A percentile compares a stretch with the other conserved stretches of the same genome.
Evolutionary conservation across 2,113 vertebrate genomes (phyloP).

Genomic region (Oryzias curvinotus): DNA sequence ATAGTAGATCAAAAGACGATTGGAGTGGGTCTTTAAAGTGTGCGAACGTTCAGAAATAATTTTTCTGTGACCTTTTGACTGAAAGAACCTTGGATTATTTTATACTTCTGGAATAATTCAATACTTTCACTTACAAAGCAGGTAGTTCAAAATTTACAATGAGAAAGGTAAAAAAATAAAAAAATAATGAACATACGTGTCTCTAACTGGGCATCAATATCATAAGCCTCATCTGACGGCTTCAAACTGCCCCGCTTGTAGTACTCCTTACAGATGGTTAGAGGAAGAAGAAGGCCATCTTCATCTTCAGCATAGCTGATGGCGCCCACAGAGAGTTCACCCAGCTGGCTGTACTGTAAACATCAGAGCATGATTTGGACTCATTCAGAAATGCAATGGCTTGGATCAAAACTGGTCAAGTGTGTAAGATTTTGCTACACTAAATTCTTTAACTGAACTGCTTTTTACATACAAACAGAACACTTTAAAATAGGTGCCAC

Average conservation of each 20-base stretch:
- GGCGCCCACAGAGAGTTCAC: constrained; percentile 83
- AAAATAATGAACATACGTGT: constrained; percentile 72
- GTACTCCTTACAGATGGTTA: constrained; percentile 86
- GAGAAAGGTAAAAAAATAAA: neutral
- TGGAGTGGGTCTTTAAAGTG: too few relatives aligned
- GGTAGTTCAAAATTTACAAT: neutral
- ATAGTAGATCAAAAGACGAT: too few relatives aligned
- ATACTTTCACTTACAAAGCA: neutral
- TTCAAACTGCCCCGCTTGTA: constrained; percentile 80
- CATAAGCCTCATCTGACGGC: constrained; percentile 76
- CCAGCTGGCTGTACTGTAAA: constrained; percentile 84
- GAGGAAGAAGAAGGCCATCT: constrained; percentile 71
- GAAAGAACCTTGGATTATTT: neutral
- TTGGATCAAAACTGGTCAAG: too few relatives aligned
- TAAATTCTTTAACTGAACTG: too few relatives aligned
- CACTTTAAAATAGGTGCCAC: too few relatives aligned
- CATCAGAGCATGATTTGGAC: constrained; percentile 11
- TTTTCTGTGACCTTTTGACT: neutral
- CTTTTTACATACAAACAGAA: too few relatives aligned
- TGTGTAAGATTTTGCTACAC: too few relatives aligned
- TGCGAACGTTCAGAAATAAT: neutral
- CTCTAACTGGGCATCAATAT: constrained; percentile 85
- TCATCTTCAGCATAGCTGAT: constrained; percentile 81
- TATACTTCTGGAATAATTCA: neutral
- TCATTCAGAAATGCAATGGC: too few relatives aligned